Base-by-base conservation (phyloP, 2,888 invertebrate species). In the Lottia gigantea region DNA sequence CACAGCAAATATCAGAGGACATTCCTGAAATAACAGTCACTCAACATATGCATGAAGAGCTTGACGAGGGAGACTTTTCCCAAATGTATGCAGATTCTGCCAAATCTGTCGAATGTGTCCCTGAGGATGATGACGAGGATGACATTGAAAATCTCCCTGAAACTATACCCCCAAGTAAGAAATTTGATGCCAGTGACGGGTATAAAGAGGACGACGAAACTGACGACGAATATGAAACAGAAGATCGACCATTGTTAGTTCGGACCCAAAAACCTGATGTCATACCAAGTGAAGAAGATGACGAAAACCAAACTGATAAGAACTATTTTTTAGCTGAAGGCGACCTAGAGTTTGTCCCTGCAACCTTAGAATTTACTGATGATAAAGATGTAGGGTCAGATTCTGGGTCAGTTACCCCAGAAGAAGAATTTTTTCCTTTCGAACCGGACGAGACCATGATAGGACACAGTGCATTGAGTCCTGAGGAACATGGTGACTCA, bases 1-100 rank as follows among this genome's bases (percentile, higher is more conserved):
- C 82, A 11, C 74, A 78, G 16, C 82, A 83, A 64, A 71, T 77
- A 25, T 83, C 85, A 70, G 84, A 85, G 67, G 87, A 87, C 70
- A 91, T 92, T 72, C 92, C 92, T n/a, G 91, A 91, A 80, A 92
- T 92, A 71, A 92, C 91, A 79, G 90, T 92, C 23, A 92, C 92
- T 8, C 92, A 92, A 90, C 91, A 91, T 80, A 89, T 91, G 87
- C 82, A 85, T 75, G 79, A 79, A 67, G 74, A 77, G 31, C 71
- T 68, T 62, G 79, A 82, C 62, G 82, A 84, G 72, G 82, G 78
- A 63, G 80, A 79, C 64, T 78, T 78, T 66, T 77, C 78, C 8
- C 25, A 67, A 15, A 61, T 26, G 40, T 55, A 61, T 19, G 40
- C 26, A 12, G 16, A 25, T 7, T 25, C 16, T 26, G 45, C 25